phyloP scores from a whole-genome alignment of 2,888 invertebrate species.

The Acanthosepion pharaonis region DNA sequence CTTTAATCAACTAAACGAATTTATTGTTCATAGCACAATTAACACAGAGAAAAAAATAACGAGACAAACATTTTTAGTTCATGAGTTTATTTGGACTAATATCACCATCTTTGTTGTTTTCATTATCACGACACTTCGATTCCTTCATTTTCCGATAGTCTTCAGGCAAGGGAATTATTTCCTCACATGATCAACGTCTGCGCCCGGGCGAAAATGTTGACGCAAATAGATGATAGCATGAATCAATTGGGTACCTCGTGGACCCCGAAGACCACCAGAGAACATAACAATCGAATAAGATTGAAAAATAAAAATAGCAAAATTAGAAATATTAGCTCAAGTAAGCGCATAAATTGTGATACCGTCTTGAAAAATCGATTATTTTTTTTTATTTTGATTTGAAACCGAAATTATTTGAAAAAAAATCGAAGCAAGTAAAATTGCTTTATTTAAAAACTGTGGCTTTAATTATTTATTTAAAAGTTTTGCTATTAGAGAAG shows the following conservation, averaged over 20 bases:
- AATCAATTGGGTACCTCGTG: neutral
- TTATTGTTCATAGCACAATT: neutral
- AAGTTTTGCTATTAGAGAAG: neutral
- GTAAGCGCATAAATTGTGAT: neutral
- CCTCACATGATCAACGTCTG: neutral
- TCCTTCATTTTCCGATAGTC: neutral
- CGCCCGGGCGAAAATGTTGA: neutral
- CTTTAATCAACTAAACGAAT: neutral
- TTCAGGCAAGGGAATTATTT: neutral
- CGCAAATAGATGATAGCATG: neutral
- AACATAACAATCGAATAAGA: neutral
- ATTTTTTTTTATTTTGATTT: neutral
- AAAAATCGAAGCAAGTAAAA: neutral
- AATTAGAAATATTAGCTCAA: neutral
- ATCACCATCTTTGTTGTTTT: neutral
- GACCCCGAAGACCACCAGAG: neutral
- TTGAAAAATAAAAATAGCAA: neutral
- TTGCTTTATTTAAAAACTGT: neutral
- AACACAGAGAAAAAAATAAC: neutral
- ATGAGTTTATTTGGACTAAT: conserved; percentile 22
- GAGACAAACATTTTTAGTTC: neutral
- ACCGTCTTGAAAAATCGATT: neutral
- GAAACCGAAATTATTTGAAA: neutral
- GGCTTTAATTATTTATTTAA: neutral
- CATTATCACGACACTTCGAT: neutral